A percentile compares a stretch with the other conserved stretches of the same genome.
Evolutionary conservation across 2,888 invertebrate genomes (phyloP).

Genomic region (Bruchidius siliquastri): DNA sequence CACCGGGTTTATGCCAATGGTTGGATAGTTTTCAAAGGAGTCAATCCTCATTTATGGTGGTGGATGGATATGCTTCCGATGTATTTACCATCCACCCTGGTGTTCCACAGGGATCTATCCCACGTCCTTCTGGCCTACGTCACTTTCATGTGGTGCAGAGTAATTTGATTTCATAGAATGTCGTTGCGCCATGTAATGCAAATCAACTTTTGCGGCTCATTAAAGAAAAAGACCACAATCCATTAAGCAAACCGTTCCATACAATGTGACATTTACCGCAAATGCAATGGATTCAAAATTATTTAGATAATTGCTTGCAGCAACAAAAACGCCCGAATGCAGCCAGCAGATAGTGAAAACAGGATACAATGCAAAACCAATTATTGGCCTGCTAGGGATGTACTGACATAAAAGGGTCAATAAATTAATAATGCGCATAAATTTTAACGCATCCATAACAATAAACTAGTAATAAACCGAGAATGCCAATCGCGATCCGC

Average conservation of each 20-base stretch:
- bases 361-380: background rate
- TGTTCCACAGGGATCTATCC: too few species aligned
- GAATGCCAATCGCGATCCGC: background rate
- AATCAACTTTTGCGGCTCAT: background rate
- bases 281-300: background rate
- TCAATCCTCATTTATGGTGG: too few species aligned
- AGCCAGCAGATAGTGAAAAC: background rate
- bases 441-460: conserved; percentile 23
- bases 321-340: background rate
- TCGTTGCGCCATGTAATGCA: background rate
- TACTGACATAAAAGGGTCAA: conserved; percentile 2
- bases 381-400: background rate
- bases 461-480: conserved; percentile 28
- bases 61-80: too few species aligned
- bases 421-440: conserved; percentile 26
- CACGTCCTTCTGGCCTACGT: too few species aligned
- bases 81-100: too few species aligned
- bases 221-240: background rate
- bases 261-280: background rate
- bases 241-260: background rate
- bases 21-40: too few species aligned
- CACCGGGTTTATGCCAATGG: too few species aligned
- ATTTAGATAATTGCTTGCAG: background rate
- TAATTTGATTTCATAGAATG: too few species aligned
- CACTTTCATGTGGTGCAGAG: too few species aligned